Evolutionary conservation across 2,797 vertebrate genomes (phyloP).

Genomic region (Myiotriccus ornatus): DNA sequence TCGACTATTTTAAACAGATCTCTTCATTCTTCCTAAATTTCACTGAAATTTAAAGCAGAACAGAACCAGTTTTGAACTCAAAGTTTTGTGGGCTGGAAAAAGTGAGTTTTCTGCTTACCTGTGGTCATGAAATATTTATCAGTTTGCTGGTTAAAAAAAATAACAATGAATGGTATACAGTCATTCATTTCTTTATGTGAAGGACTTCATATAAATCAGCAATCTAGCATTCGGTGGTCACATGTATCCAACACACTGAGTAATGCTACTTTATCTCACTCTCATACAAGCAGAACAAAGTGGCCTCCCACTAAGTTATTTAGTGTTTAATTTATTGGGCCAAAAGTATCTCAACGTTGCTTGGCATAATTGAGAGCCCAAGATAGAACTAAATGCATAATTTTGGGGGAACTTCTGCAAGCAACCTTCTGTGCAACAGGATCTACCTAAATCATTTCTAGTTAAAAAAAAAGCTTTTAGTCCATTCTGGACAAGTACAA

Average conservation of each 20-base stretch:
- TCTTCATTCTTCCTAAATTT: not conserved
- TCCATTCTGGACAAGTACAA: not conserved
- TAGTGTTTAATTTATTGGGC: not conserved
- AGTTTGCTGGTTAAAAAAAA: not conserved
- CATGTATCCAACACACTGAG: not conserved
- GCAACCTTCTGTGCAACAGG: not conserved
- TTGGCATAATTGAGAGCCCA: not conserved
- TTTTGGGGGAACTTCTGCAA: not conserved
- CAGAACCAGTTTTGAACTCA: not conserved
- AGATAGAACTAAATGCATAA: not conserved
- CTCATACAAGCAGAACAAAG: not conserved
- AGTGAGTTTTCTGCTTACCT: not conserved
- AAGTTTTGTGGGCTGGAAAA: not conserved
- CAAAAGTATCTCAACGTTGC: not conserved
- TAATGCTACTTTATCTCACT: not conserved
- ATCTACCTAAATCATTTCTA: not conserved
- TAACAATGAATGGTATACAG: not conserved
- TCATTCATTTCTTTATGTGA: not conserved
- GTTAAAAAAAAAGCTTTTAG: not conserved
- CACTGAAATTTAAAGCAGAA: not conserved
- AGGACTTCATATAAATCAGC: not conserved
- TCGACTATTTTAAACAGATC: not conserved
- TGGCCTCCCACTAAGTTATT: not conserved
- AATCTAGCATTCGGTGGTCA: not conserved
- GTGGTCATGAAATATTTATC: constrained; percentile 28